Base-by-base conservation (phyloP, 2,113 vertebrate species). In the Perca flavescens region DNA sequence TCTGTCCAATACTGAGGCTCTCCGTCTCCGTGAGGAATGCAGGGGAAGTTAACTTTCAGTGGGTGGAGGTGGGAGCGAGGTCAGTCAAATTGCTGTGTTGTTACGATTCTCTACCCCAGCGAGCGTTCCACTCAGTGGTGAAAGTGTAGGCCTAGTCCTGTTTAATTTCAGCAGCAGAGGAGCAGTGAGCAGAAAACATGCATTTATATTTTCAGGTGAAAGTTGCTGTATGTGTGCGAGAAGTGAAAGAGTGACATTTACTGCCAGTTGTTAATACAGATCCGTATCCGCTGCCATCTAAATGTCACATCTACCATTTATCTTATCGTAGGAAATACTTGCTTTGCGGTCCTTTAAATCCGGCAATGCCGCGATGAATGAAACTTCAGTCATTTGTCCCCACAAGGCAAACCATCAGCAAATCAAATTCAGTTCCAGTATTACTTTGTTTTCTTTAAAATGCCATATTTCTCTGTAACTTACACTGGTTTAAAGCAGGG, bases 61-160 rank as follows among this genome's bases (percentile, higher is more conserved):
- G 81, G 83, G 83, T 25, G 74, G 83, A 79, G 77, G 80, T 83
- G 77, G 77, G 74, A 54, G 74, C 17, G 77, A 83, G 78, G 83
- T 87, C 85, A 62, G 61, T 61, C 71, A 57, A 28, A 73, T 21
- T 31, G 68, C 72, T 12, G n/a, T 46, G 57, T 53, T 72, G 66
- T 34, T 86, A 31, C 31, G 31, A 69, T 52, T 58, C 65, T n/a
- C 50, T 43, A 13, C 77, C 80, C 61, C 53, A 69, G 16, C n/a
- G 9, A 12, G 46, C 43, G n/a, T 80, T 63, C 7, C 72, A 52
- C 43, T 58, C 10, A 4, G 34, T 1, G 2, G 19, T 14, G 50
- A 21, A 64, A 46, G 36, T 28, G 72, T n/a, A 28, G 62, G 43
- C 65, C 65, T 10, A 14, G 61, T 34, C 10, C 50, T 50, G 52